These are phyloP conservation scores for Aphidius gifuensis DNA, from an alignment of 1,140 invertebrate genomes.

Conservation along the genomic window DNA sequence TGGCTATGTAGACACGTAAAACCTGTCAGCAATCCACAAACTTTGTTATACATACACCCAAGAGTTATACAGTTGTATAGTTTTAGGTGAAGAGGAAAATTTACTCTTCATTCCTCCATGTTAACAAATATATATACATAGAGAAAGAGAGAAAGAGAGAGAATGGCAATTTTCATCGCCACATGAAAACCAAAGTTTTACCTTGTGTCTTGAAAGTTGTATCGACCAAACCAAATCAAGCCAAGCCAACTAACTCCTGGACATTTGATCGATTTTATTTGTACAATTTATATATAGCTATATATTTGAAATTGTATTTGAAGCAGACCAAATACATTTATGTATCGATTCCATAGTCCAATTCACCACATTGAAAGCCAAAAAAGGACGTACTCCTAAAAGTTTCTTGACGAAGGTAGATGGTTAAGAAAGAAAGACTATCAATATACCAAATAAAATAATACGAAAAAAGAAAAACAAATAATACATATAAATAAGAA, in stretches of 20 bases:
- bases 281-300: conserved; percentile 2
- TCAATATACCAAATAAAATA: too few species aligned
- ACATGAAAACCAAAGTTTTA: too few species aligned
- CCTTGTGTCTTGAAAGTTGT: too few species aligned
- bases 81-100: too few species aligned
- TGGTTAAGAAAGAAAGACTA: conserved; percentile 4
- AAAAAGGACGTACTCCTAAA: conserved; percentile 4
- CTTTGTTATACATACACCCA: conserved; percentile 10
- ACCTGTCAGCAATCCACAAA: conserved; percentile 14
- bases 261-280: conserved; percentile 13
- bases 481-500: too few species aligned
- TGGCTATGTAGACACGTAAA: conserved; percentile 5
- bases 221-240: too few species aligned
- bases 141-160: conserved; percentile 1
- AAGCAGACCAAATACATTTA: too few species aligned
- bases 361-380: neutral
- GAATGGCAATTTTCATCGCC: neutral
- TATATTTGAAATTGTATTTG: neutral
- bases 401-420: conserved; percentile 12
- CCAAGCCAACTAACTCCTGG: neutral
- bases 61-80: neutral
- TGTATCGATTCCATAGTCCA: too few species aligned
- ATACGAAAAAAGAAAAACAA: neutral
- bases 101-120: neutral
- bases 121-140: neutral